A percentile compares a stretch with the other conserved stretches of the same genome.
Evolutionary conservation across 2,113 vertebrate species (phyloP).

Genomic region (Stigmatopora argus): DNA sequence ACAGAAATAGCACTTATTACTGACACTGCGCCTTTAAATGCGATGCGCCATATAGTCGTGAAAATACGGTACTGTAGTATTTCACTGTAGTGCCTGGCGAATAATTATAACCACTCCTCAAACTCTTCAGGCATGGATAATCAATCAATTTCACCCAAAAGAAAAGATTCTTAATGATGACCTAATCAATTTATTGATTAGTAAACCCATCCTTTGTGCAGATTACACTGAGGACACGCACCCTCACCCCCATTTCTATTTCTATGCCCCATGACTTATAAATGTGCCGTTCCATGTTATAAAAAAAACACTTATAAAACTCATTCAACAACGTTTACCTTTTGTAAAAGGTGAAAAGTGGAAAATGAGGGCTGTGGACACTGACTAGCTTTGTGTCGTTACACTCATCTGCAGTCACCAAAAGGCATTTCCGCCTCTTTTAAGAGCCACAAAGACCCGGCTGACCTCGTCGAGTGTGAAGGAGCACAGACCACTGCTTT

Average conservation of each 20-base stretch:
- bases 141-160: background rate
- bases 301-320: background rate
- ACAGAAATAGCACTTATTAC: too few species aligned
- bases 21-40: too few species aligned
- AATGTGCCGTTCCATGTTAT: slow-evolving; percentile 13
- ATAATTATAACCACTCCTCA: too few species aligned
- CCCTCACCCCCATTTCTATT: background rate
- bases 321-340: background rate
- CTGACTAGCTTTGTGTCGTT: slow-evolving; percentile 58
- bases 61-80: too few species aligned
- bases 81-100: too few species aligned
- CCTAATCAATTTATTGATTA: background rate
- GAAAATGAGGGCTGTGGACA: slow-evolving; percentile 43
- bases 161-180: background rate
- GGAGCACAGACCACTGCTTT: slow-evolving; percentile 52
- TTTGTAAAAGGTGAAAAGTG: slow-evolving; percentile 22
- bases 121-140: background rate
- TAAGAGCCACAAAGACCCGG: slow-evolving; percentile 56
- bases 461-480: slow-evolving; percentile 48
- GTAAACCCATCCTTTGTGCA: background rate
- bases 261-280: slow-evolving; percentile 45
- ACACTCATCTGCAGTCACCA: slow-evolving; percentile 63
- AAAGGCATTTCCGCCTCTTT: slow-evolving; percentile 61
- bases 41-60: too few species aligned
- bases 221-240: slow-evolving; percentile 3